Base-by-base conservation (phyloP, 2,888 invertebrate species). In the Craniophora ligustri region DNA sequence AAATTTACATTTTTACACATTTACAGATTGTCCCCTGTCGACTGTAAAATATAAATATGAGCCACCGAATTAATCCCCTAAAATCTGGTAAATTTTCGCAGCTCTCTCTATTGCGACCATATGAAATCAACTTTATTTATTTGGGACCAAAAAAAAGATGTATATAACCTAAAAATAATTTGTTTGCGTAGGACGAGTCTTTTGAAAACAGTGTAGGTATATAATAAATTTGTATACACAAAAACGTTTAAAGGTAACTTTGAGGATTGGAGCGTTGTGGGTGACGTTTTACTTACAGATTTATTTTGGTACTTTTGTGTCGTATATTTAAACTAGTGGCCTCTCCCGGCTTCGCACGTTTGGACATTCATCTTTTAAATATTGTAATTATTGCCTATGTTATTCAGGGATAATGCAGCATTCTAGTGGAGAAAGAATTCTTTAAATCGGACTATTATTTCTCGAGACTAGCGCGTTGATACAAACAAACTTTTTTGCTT, bases 81-180 rank as follows among this genome's bases (percentile, higher is more conserved):
- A 50, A 58, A 67, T 54, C 59, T 59, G 44, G 16, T 30, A 54
- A 26, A 45, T 40, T 40, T 50, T 47, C 16, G 5, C 45, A 41
- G 26, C n/a, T 30, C 42, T 44, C 53, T 54, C 67, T 63, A 59
- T 59, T 58, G 58, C 11, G 23, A 8, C 5, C 8, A 30, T 40
- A 58, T 57, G 21, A 65, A 61, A 65, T 54, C 56, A 18, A 13
- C 19, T 19, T 38, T 72, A 65, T 68, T 71, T 71, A 57, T 55
- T 62, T 62, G 57, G 72, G 72, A 61, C 49, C n/a, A n/a, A n/a
- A n/a, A n/a, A 45, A 55, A 67, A 63, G 61, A 66, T 44, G n/a
- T 61, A 53, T 4, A n/a, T 58, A 42, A 46, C 47, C 38, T 63
- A 34, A 68, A 58, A 49, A 66, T 59, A 53, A 62, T 46, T 56